Base-by-base conservation (phyloP, 2,113 vertebrate genomes). In the Neogobius melanostomus region DNA sequence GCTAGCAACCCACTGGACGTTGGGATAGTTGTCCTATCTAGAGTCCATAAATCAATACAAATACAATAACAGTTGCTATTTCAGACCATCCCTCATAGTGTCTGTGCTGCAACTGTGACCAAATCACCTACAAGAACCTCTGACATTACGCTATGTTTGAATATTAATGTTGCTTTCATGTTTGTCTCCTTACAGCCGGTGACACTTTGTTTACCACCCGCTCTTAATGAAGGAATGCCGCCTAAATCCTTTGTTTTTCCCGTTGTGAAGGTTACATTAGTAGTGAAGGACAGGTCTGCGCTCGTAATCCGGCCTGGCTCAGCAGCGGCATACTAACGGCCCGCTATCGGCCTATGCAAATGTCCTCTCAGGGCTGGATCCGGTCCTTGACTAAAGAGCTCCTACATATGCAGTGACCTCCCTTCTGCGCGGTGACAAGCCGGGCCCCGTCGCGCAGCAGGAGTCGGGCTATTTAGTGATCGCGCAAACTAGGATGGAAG, bases 221-320 rank as follows among this genome's bases (percentile, higher is more conserved):
- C 57, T 66, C 54, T 42, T 59, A 14, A 43, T 50, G 54, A 60
- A 52, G 8, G 71, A 17, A 43, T 54, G 71, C 74, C 11, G 47
- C 36, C 76, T 66, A 80, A 63, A 74, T 76, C 44, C 68, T 64
- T 15, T 77, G 69, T 59, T 74, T 65, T 74, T 64, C 73, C 64
- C 48, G 66, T 56, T 80, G 61, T 42, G 79, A 79, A 77, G 80
- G 68, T 76, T 76, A 75, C 62, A 28, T 86, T 80, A 74, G 69
- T 82, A 87, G 83, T 84, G 77, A 85, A 81, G 83, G 77, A 81
- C 57, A 52, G 63, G 73, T 21, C 64, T 77, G 71, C 75, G 82
- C 82, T 78, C 76, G 76, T 68, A 57, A 77, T 74, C 69, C 54
- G 69, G 80, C 74, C 76, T 28, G 57, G 66, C 73, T 80, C 63